Base-by-base conservation (phyloP, 2,797 vertebrate species). In the Cossypha caffra region DNA sequence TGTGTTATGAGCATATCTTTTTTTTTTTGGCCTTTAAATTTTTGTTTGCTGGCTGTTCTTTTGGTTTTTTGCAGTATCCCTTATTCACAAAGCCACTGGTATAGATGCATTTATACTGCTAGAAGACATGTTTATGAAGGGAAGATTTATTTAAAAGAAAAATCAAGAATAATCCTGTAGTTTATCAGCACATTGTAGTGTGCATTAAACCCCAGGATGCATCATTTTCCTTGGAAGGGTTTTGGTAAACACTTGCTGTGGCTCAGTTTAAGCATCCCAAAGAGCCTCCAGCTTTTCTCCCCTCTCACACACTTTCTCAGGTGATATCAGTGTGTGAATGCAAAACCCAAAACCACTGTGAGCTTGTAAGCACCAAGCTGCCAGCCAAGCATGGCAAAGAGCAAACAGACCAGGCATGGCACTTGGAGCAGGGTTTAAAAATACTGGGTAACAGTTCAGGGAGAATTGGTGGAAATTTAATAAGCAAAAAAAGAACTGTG, bases 391-490 rank as follows among this genome's bases (percentile, higher is more conserved):
- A 2, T 75, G 71, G 93, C 77, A 67, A 43, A 47, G 69, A 82
- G 79, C 74, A 66, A 78, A 59, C 81, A 80, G 45, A 42, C 8
- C 45, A 54, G 40, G 52, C 72, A 42, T 45, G 78, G 80, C 85
- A 73, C 75, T 86, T 47, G 59, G 64, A 63, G 77, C 82, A 73
- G 74, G 52, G n/a, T 50, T 90, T 82, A 47, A 55, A 94, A 96
- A 78, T 9, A 76, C 50, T 90, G 81, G n/a, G 1, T 73, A 87
- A 76, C 72, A 74, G 59, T 23, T 78, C 47, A 29, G 75, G 52
- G 58, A 73, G 72, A 90, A 88, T 9, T 74, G 66, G 68, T 88
- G 78, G 86, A 93, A 94, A 96, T 79, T 40, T 51, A 95, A 93
- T 94, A 95, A 96, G 82, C 33, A 54, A 68, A 83, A 85, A 91